phyloP scores from a whole-genome alignment of 2,113 vertebrate genomes.

The Heterotis niloticus region DNA sequence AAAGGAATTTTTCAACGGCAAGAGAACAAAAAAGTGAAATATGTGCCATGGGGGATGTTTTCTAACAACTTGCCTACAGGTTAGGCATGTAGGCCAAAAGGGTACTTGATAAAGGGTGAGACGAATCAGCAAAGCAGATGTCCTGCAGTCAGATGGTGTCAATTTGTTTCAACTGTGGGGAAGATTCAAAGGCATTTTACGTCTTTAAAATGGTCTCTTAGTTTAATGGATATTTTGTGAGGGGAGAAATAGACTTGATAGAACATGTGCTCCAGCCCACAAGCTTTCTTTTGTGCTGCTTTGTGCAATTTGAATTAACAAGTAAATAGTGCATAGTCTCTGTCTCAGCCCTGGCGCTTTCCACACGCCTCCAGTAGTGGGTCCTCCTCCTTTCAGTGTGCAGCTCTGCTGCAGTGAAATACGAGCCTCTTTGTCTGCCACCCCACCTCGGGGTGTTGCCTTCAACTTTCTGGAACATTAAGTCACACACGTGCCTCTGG shows the following conservation, averaged over 20 bases:
- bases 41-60: not conserved
- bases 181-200: too few species aligned
- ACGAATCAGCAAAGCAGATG: too few species aligned
- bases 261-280: not conserved
- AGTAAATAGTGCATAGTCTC: not conserved
- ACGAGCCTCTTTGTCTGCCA: not conserved
- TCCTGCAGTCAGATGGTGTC: too few species aligned
- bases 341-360: not conserved
- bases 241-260: not conserved
- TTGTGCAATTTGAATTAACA: not conserved
- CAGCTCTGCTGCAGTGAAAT: slow-evolving; percentile 6
- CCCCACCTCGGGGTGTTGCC: not conserved
- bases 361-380: not conserved
- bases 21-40: not conserved
- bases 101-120: not conserved
- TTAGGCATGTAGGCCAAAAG: not conserved
- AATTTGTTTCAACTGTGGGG: too few species aligned
- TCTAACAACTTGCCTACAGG: not conserved
- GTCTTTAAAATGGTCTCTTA: too few species aligned
- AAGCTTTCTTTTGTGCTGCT: not conserved
- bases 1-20: slow-evolving; percentile 1
- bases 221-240: not conserved
- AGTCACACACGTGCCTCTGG: not conserved
- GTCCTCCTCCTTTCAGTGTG: not conserved
- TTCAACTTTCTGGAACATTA: not conserved